Evolutionary conservation across 1,140 invertebrate genomes (phyloP).

Genomic region (Dysdera silvatica): DNA sequence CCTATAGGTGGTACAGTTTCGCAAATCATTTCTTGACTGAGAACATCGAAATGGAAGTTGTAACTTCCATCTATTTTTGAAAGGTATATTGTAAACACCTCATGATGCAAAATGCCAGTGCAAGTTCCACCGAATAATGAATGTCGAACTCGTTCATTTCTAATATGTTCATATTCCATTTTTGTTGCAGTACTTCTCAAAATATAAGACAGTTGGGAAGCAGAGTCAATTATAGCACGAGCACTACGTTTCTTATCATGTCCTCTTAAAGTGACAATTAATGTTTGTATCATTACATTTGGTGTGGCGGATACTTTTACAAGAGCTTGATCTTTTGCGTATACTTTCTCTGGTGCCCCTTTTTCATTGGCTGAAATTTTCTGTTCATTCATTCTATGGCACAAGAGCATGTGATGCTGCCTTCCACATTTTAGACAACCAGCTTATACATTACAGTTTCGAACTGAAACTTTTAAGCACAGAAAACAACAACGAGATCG

Average conservation of each 20-base stretch:
- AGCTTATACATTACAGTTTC: not conserved
- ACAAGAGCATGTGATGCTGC: conserved; percentile 4
- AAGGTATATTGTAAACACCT: not conserved
- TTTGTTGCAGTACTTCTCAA: not conserved
- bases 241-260: not conserved
- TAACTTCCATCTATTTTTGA: not conserved
- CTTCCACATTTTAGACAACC: conserved; percentile 4
- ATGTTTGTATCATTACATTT: conserved; percentile 1
- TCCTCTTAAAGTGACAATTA: not conserved
- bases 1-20: not conserved
- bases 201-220: conserved; percentile 3
- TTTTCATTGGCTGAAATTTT: not conserved
- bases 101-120: not conserved
- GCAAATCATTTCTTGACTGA: not conserved
- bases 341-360: not conserved
- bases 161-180: not conserved
- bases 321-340: conserved; percentile 4
- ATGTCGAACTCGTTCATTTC: not conserved
- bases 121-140: not conserved
- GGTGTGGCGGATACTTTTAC: not conserved
- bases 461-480: not conserved
- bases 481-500: not conserved
- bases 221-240: not conserved
- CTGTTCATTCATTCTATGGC: not conserved
- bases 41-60: not conserved